Base-by-base conservation (phyloP, 2,888 invertebrate genomes). In the Onchidella celtica region DNA sequence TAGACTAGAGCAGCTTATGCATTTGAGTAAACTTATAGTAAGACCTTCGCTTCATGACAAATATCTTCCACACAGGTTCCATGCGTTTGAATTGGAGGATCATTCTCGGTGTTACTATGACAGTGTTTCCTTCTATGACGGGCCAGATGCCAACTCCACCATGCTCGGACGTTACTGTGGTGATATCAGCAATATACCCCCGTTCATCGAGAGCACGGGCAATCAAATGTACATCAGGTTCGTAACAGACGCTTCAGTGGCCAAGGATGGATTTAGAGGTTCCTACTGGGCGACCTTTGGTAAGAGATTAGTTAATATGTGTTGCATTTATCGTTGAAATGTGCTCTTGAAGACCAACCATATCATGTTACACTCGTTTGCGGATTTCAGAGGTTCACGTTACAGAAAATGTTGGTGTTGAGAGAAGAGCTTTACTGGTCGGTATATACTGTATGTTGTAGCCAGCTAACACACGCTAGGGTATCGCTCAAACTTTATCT, bases 151-250 rank as follows among this genome's bases (percentile, higher is more conserved):
- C 0, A 73, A 34, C n/a, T 85, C 91, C 6, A 86, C 85, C 9
- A 84, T 86, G 36, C 87, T 93, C 76, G 93, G 92, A 9, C 85
- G 86, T 74, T 91, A 86, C 81, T 93, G 93, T 87, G 92, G 92
- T 17, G 95, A 95, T 27, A 47, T 61, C 4, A 3, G 21, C 4
- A 91, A 93, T 0, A 90, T 94, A 36, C 92, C 94, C 0, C 74
- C 76, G 2, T 55, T 83, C 17, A 90, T 97, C n/a, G 95, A 94
- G 89, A 95, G 96, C 17, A 94, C 93, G n/a, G 93, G 94, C 3
- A 95, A 95, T 83, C 93, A 93, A 38, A 95, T 96, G 93, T 90
- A 95, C 0, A 91, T 97, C 21, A 93, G 94, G 76, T 95, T 95
- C 84, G 93, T 89, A 14, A 92, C 93, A 0, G 93, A 94, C 83